Conservation (phyloP, 2,113 vertebrate species). For the Orycteropus afer region DNA sequence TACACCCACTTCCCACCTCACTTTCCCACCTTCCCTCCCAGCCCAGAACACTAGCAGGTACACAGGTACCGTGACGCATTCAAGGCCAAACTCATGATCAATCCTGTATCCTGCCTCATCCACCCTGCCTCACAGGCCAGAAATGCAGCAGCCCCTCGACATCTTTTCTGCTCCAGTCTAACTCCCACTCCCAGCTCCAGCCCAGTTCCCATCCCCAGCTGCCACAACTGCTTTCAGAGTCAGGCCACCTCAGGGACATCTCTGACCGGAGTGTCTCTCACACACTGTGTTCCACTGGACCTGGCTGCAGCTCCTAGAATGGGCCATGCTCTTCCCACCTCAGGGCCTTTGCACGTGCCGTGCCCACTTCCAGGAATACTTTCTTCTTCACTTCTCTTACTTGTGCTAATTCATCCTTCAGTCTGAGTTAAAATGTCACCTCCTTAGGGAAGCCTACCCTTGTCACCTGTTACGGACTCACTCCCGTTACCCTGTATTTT, state of each 20-base stretch:
- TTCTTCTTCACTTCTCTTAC: not conserved
- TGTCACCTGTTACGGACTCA: not conserved
- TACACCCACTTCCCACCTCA: not conserved
- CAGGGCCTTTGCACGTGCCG: not conserved
- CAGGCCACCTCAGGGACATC: not conserved
- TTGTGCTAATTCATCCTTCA: not conserved
- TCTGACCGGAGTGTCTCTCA: not conserved
- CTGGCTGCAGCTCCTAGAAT: not conserved
- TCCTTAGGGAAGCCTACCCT: not conserved
- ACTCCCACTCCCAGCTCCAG: too few relatives aligned
- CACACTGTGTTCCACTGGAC: not conserved
- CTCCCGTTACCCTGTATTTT: not conserved
- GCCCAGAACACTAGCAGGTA: not conserved
- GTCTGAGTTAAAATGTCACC: not conserved
- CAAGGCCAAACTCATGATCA: not conserved
- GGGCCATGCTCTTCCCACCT: not conserved
- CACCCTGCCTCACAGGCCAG: not conserved
- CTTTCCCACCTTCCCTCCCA: too few relatives aligned
- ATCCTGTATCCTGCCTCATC: not conserved
- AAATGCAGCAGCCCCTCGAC: too few relatives aligned
- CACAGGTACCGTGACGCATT: too few relatives aligned
- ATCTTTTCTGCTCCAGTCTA: not conserved
- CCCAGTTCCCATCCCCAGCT: not conserved
- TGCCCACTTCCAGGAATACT: not conserved
- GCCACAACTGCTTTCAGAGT: not conserved